Evolutionary conservation across 1,140 invertebrate species (phyloP).

Genomic region (Heliconius nattereri): DNA sequence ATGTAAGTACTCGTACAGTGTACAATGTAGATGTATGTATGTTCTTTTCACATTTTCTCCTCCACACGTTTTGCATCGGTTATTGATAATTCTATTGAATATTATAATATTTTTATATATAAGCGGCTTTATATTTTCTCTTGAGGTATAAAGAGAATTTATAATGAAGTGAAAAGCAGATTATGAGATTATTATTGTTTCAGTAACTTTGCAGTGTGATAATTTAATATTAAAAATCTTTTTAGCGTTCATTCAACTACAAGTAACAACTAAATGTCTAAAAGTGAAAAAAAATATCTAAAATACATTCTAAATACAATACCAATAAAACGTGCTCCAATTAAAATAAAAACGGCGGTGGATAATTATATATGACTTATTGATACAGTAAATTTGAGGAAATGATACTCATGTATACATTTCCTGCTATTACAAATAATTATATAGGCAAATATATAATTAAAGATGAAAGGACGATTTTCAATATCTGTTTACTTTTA

Average conservation of each 20-base stretch:
- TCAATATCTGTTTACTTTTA: not conserved
- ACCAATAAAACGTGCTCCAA: not conserved
- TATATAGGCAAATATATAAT: not conserved
- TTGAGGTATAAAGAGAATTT: no score
- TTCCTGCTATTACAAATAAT: not conserved
- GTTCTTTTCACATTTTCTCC: conserved; percentile 52
- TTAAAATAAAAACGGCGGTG: not conserved
- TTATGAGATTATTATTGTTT: no score
- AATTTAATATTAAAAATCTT: no score
- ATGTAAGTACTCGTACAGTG: not conserved
- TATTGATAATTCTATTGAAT: not conserved
- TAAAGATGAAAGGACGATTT: not conserved
- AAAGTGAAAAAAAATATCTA: not conserved
- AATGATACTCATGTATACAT: not conserved
- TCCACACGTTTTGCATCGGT: not conserved
- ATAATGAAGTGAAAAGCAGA: no score
- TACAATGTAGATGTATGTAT: conserved; percentile 22
- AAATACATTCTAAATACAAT: not conserved
- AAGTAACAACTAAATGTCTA: not conserved
- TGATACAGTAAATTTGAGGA: not conserved
- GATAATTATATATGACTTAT: not conserved
- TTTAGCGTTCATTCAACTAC: no score
- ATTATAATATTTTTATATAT: no score
- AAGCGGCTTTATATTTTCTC: no score
- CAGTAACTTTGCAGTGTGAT: no score